phyloP scores from a whole-genome alignment of 2,797 vertebrate species.

The Argentina silus region DNA sequence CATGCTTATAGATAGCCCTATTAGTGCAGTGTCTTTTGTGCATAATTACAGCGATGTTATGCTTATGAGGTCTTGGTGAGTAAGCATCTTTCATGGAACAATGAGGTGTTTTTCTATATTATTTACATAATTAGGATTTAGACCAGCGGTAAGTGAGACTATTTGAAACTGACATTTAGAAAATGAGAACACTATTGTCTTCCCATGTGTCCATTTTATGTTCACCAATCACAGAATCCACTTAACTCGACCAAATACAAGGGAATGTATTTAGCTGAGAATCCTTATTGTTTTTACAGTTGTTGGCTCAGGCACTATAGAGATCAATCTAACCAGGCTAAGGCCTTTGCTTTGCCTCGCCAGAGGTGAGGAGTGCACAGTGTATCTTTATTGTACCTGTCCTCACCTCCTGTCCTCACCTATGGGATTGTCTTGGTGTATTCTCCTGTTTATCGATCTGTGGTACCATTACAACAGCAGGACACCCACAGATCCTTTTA shows the following conservation, averaged over 20 bases:
- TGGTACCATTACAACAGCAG: slow-evolving; percentile 37
- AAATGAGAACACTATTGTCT: slow-evolving; percentile 38
- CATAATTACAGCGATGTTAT: slow-evolving; percentile 47
- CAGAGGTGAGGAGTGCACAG: not conserved
- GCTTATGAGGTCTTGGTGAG: slow-evolving; percentile 44
- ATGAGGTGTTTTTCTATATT: slow-evolving; percentile 26
- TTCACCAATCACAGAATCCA: not conserved
- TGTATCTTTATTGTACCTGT: not conserved
- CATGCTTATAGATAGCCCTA: slow-evolving; percentile 43
- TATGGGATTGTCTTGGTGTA: not conserved
- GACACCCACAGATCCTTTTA: slow-evolving; percentile 31
- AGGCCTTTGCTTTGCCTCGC: no score
- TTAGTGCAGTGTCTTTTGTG: slow-evolving; percentile 34
- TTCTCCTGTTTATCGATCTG: slow-evolving; percentile 53
- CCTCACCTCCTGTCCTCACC: not conserved
- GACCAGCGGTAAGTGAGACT: slow-evolving; percentile 30
- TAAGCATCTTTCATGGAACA: slow-evolving; percentile 36
- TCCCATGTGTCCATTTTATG: slow-evolving; percentile 6
- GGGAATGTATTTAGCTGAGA: not conserved
- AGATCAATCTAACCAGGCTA: no score
- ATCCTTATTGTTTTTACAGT: not conserved
- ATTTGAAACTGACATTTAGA: slow-evolving; percentile 39
- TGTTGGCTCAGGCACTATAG: no score
- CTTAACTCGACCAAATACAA: not conserved
- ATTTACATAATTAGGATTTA: slow-evolving; percentile 56